Evolutionary conservation across 2,113 vertebrate genomes (phyloP).

Genomic region (Colinus virginianus): DNA sequence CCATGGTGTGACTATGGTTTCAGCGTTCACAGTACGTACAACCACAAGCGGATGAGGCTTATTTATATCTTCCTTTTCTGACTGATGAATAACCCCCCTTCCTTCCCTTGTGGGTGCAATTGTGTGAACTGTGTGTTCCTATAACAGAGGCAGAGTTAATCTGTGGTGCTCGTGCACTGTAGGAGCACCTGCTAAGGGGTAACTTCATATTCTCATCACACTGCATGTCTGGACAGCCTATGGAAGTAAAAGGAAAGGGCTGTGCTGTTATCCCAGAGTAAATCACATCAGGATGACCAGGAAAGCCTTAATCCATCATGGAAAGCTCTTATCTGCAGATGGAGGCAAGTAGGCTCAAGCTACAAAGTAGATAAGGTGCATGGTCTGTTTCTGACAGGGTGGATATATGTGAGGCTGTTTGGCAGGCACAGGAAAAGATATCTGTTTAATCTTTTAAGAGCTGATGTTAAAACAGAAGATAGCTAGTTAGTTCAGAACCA

Average conservation of each 20-base stretch:
- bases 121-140: neutral
- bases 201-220: neutral
- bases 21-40: neutral
- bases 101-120: neutral
- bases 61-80: slow-evolving; percentile 39
- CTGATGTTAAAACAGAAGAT: neutral
- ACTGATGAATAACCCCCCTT: neutral
- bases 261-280: slow-evolving; percentile 38
- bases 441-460: neutral
- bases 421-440: neutral
- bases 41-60: slow-evolving; percentile 8
- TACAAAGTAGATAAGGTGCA: neutral
- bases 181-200: neutral
- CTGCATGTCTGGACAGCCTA: neutral
- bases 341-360: neutral
- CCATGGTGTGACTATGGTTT: neutral
- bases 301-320: slow-evolving; percentile 36
- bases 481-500: neutral
- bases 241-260: slow-evolving; percentile 2
- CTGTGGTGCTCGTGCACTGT: accelerated
- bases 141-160: neutral
- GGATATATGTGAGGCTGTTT: slow-evolving; percentile 7
- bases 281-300: slow-evolving; percentile 45
- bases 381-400: neutral
- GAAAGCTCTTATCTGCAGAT: slow-evolving; percentile 17